Percentiles rank a stretch among this genome's conserved stretches.
phyloP scores from a whole-genome alignment of 1,140 invertebrate genomes.

The Tetramorium simillimum region DNA sequence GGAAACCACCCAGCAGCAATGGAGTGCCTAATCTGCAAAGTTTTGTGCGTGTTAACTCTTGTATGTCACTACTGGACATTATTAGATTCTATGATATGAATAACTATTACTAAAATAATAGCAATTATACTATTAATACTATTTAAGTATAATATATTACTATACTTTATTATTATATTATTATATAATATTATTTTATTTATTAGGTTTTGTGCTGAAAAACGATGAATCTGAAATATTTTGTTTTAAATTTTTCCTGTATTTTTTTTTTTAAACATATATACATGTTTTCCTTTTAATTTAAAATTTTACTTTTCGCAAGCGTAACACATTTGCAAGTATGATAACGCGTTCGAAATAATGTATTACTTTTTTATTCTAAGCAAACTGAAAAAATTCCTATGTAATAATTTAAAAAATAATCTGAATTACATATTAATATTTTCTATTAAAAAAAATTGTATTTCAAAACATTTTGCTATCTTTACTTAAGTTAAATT shows the following conservation, averaged over 20 bases:
- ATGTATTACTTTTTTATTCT: neutral
- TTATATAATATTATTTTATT: neutral
- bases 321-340: neutral
- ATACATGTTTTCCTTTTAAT: neutral
- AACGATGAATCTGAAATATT: no score
- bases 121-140: neutral
- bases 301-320: neutral
- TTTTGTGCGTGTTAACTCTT: neutral
- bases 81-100: neutral
- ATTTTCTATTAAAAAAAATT: neutral
- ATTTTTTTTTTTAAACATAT: neutral
- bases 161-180: neutral
- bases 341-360: neutral
- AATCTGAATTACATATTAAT: no score
- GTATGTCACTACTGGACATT: neutral
- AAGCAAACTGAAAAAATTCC: neutral
- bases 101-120: neutral
- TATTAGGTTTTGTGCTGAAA: neutral
- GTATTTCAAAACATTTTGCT: neutral
- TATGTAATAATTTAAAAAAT: no score
- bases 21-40: slow-evolving; percentile 83
- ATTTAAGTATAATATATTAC: neutral
- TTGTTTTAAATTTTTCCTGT: no score
- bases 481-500: neutral
- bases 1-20: slow-evolving; percentile 85